phyloP scores from a whole-genome alignment of 2,888 invertebrate species.

The Callinectes sapidus region DNA sequence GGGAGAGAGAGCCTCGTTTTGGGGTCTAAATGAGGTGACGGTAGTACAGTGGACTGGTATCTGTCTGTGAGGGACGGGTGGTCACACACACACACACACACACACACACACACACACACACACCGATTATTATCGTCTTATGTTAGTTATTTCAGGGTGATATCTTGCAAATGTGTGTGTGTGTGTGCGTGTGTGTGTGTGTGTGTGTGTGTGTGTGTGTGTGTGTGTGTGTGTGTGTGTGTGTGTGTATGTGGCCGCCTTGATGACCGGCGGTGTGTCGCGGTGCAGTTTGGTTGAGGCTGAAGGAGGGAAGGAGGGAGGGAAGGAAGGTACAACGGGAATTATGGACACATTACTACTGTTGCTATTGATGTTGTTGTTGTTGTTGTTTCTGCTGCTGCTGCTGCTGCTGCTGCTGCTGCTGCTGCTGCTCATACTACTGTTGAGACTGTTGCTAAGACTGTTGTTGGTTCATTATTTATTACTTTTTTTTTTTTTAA shows the following conservation, averaged over 20 bases:
- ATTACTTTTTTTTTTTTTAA: background rate
- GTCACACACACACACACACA: slow-evolving; percentile 28
- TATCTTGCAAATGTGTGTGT: background rate
- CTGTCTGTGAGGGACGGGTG: background rate
- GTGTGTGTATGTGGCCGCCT: background rate
- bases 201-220: slow-evolving; percentile 5
- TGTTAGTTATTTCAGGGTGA: background rate
- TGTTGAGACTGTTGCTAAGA: background rate
- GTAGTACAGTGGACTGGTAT: background rate
- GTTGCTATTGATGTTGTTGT: background rate
- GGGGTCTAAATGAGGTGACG: background rate
- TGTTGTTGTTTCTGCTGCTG: background rate
- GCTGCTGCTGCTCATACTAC: background rate
- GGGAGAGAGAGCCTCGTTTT: background rate
- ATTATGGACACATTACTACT: background rate
- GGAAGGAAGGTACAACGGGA: background rate
- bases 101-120: slow-evolving; percentile 14
- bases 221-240: slow-evolving; percentile 1
- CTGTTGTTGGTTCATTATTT: background rate
- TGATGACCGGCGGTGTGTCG: background rate
- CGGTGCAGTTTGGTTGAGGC: background rate
- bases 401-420: background rate
- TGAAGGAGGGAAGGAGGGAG: background rate
- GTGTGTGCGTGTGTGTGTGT: background rate
- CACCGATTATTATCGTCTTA: background rate